Base-by-base conservation (phyloP, 1,140 invertebrate genomes). In the Bacillus rossius region DNA sequence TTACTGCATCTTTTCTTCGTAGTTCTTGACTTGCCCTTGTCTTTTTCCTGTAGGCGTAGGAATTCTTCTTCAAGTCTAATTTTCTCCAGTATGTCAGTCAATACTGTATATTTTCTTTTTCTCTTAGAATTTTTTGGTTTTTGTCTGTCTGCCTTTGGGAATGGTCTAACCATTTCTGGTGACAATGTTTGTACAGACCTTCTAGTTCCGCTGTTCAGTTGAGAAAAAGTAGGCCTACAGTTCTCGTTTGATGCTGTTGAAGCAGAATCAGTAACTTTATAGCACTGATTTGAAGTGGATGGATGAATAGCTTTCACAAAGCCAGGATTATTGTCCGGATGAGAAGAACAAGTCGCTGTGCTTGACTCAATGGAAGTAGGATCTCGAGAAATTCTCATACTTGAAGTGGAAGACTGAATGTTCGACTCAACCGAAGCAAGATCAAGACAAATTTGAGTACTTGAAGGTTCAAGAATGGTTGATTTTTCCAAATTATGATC, bases 31-130 rank as follows among this genome's bases (percentile, higher is more conserved):
- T 14, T 20, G n/a, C n/a, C n/a, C n/a, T 14, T 48, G 4, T 20
- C 20, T 10, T 25, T 20, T 48, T 48, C 45, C 19, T 23, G 13
- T 23, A n/a, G n/a, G n/a, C n/a, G n/a, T n/a, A n/a, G n/a, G n/a
- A 23, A 8, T 48, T 20, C 45, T 8, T 14, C 45, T 20, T 41
- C 20, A 40, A 52, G 20, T 8, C n/a, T 41, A 16, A 14, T 29
- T 14, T 52, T 52, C 37, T 52, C 50, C 16, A 29, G 50, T 14
- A 29, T 52, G 16, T 41, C 50, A 10, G 50, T 52, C 10, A 52
- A 26, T 20, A 52, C 37, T 29, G 19, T 13, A 10, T 23, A 37
- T 14, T 52, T 52, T 7, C 50, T 8, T 29, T 20, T 29, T 29
- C 8, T 52, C 20, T 19, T 26, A 10, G 14, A n/a, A 3, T 52